These are phyloP conservation scores for Pachypsylla venusta DNA, from an alignment of 1,140 invertebrate species.

Conservation along the genomic window DNA sequence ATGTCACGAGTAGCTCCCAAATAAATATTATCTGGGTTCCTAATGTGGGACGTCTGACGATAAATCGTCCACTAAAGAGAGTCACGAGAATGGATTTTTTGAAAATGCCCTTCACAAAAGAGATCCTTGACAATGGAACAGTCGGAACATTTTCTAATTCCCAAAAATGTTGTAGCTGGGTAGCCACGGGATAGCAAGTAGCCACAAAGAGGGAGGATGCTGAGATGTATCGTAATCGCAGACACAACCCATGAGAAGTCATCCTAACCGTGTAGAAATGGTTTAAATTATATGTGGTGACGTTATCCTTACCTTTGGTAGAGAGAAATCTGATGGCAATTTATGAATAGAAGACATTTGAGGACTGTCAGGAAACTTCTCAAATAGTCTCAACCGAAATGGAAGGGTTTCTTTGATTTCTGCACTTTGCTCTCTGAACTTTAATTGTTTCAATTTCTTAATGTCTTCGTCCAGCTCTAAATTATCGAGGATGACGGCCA, in stretches of 20 bases:
- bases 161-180: slow-evolving; percentile 7
- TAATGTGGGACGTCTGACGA: slow-evolving; percentile 8
- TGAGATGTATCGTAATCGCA: background rate
- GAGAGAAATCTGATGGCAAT: slow-evolving; percentile 86
- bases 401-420: slow-evolving; percentile 93
- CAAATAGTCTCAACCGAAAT: slow-evolving; percentile 88
- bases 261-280: slow-evolving; percentile 5
- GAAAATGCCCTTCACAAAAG: background rate
- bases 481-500: slow-evolving; percentile 99
- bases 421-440: slow-evolving; percentile 92
- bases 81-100: background rate
- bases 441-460: slow-evolving; percentile 96
- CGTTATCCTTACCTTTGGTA: slow-evolving; percentile 63
- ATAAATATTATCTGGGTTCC: background rate
- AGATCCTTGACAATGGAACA: background rate
- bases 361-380: slow-evolving; percentile 96
- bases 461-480: slow-evolving; percentile 98
- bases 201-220: background rate
- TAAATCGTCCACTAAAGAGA: slow-evolving; percentile 12
- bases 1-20: background rate
- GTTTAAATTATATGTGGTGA: slow-evolving; percentile 9
- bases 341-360: slow-evolving; percentile 95
- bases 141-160: slow-evolving; percentile 10
- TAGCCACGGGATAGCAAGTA: background rate
- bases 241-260: slow-evolving; percentile 10